Conservation (phyloP, 1,140 invertebrate species). For the Bombus waltoni region DNA sequence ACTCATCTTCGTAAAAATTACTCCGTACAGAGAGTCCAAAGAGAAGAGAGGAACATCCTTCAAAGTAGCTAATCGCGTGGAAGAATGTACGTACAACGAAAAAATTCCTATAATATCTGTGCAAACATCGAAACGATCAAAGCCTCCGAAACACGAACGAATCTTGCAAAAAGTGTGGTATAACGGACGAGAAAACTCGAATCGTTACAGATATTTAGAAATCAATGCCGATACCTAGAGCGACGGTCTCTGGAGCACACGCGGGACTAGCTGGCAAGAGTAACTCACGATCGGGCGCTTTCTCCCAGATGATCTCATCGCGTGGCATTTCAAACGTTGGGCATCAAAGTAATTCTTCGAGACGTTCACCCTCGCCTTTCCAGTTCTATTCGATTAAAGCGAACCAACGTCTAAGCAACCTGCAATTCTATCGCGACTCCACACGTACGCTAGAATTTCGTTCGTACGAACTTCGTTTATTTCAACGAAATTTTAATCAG, state of each 20-base stretch:
- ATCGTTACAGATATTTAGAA: no score
- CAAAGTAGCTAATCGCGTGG: neutral
- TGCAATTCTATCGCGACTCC: neutral
- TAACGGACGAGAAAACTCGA: no score
- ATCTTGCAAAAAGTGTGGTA: no score
- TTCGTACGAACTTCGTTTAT: neutral
- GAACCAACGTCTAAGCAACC: no score
- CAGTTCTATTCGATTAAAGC: neutral
- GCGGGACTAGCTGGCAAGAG: neutral
- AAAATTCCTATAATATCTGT: no score
- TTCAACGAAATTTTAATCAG: neutral
- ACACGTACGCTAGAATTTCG: no score
- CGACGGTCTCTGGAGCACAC: neutral
- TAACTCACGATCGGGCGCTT: neutral
- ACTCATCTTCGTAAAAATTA: neutral
- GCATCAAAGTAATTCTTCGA: neutral
- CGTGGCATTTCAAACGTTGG: neutral
- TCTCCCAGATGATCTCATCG: slow-evolving; percentile 6
- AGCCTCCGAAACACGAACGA: no score
- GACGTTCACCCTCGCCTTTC: neutral
- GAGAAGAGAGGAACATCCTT: neutral
- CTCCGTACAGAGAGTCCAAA: neutral
- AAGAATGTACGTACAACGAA: no score
- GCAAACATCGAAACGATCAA: no score
- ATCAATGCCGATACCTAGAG: no score